Evolutionary conservation across 2,797 vertebrate species (phyloP).

Genomic region (Chiloscyllium punctatum): DNA sequence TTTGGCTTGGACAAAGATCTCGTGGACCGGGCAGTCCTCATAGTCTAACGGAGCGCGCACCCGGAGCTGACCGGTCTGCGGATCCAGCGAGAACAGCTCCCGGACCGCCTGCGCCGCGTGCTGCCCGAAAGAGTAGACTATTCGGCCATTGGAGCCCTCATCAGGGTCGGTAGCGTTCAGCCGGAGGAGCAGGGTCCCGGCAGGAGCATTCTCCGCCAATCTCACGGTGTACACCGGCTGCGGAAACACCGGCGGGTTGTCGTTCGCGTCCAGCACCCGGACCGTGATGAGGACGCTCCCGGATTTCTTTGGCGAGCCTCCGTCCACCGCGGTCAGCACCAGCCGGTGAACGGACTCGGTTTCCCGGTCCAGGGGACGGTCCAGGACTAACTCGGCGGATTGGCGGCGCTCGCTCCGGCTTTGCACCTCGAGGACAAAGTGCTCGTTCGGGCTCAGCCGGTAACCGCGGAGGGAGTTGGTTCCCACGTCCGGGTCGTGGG

Average conservation of each 20-base stretch:
- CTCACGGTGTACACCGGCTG: conserved; percentile 43
- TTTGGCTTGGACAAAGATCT: conserved; percentile 14
- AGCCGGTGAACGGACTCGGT: conserved; percentile 41
- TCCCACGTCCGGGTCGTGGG: conserved; percentile 55
- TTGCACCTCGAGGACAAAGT: conserved; percentile 48
- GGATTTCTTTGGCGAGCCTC: conserved; percentile 44
- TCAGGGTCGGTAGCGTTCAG: conserved; percentile 45
- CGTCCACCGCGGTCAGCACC: conserved; percentile 47
- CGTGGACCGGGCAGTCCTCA: background rate
- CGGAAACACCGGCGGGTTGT: conserved; percentile 48
- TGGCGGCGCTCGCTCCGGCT: conserved; percentile 44
- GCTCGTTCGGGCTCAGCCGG: conserved; percentile 48
- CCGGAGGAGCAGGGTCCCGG: conserved; percentile 39
- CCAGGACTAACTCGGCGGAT: conserved; percentile 45
- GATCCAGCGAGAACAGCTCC: conserved; percentile 42
- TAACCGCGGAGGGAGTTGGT: conserved; percentile 52
- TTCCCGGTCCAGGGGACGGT: conserved; percentile 45
- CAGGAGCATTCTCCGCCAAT: conserved; percentile 41
- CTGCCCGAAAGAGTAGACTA: conserved; percentile 39
- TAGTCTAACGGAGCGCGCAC: conserved; percentile 9
- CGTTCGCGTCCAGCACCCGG: conserved; percentile 47
- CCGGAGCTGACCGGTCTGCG: conserved; percentile 40
- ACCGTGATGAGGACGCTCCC: conserved; percentile 46
- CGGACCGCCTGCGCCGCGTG: conserved; percentile 42
- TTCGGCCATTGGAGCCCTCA: conserved; percentile 40